Base-by-base conservation (phyloP, 2,113 vertebrate species). In the Peromyscus leucopus region DNA sequence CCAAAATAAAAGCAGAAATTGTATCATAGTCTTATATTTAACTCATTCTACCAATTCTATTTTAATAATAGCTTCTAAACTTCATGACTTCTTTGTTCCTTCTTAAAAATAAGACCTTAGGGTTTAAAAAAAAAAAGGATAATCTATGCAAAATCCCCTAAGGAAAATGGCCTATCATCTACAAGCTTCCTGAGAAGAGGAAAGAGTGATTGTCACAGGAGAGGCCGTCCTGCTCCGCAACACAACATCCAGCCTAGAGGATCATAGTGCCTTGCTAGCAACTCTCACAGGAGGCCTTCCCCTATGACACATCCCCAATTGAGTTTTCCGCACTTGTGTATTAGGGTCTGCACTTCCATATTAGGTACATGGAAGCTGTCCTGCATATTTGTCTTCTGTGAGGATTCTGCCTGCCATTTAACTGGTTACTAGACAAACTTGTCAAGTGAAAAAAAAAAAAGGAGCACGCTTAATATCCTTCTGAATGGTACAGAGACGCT, bases 21-120 rank as follows among this genome's bases (percentile, higher is more conserved):
- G 94, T 87, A 96, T 93, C 94, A 79, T 94, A 95, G 97, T 96
- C 97, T 97, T 79, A 90, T 93, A 92, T 3, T 17, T 97, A 97
- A 97, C 55, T 90, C 95, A 96, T 83, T 97, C 97, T 79, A 91
- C 76, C 94, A 89, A 92, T 76, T 96, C 92, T 90, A 74, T 98
- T 98, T 98, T 98, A 86, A 89, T 95, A 96, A 97, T 96, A 86
- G 95, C 97, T 98, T 98, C 67, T 97, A 65, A 97, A 89, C n/a
- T n/a, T 89, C 48, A 5, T n/a, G 33, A 95, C 65, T 63, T 61
- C 1, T 78, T 97, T 97, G 87, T 22, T 87, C 48, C 21, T 80
- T 88, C 97, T 96, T n/a, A 51, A 36, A 67, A 93, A 94, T 89
- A 76, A 92, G 63, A 7, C 16, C 19, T 89, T 83, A 76, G 80